phyloP scores from a whole-genome alignment of 1,140 invertebrate species.

The Bombus haemorrhoidalis region DNA sequence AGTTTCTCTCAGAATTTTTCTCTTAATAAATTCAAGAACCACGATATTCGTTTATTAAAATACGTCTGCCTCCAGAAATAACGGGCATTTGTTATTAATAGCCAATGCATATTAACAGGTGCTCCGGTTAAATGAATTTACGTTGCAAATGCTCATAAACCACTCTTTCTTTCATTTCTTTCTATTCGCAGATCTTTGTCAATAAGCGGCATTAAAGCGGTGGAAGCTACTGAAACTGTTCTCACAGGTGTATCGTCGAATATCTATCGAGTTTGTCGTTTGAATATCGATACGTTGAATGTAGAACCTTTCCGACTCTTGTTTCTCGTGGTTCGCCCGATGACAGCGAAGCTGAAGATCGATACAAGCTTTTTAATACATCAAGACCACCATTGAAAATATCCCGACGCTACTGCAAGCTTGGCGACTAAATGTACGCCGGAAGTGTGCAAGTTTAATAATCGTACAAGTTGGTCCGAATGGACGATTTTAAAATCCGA shows the following conservation, averaged over 20 bases:
- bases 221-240: slow-evolving; percentile 15
- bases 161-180: neutral
- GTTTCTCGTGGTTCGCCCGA: neutral
- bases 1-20: neutral
- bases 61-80: neutral
- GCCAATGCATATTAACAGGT: slow-evolving; percentile 4
- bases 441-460: neutral
- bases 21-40: neutral
- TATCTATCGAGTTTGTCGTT: slow-evolving; percentile 5
- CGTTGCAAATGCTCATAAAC: neutral
- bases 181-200: neutral
- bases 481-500: neutral
- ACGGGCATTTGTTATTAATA: slow-evolving; percentile 21
- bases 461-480: neutral
- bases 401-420: neutral
- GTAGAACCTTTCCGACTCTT: neutral
- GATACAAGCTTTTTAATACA: slow-evolving; percentile 13
- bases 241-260: neutral
- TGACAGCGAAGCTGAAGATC: neutral
- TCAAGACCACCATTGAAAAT: neutral
- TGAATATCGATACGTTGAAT: neutral
- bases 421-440: neutral
- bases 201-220: slow-evolving; percentile 1
- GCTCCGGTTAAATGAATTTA: slow-evolving; percentile 28
- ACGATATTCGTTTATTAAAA: slow-evolving; percentile 8